phyloP scores from a whole-genome alignment of 2,797 vertebrate species.

The Coracias cyanogaster region DNA sequence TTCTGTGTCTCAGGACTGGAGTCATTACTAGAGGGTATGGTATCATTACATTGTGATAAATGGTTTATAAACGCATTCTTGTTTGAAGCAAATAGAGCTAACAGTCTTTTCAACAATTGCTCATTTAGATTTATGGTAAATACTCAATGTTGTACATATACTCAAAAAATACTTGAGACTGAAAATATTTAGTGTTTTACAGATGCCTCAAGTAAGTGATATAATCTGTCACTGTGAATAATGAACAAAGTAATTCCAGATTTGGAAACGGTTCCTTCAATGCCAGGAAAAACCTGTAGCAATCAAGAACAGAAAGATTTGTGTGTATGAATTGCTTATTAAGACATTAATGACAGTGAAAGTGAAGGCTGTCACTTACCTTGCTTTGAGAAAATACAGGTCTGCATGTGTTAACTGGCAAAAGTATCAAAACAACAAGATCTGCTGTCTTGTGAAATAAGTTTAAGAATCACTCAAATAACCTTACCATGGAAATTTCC shows the following conservation, averaged over 20 bases:
- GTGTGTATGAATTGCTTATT: neutral
- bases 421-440: neutral
- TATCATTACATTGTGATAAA: neutral
- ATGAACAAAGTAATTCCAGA: slow-evolving; percentile 8
- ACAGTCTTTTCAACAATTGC: neutral
- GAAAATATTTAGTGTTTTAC: neutral
- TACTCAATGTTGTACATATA: neutral
- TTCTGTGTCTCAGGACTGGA: neutral
- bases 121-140: neutral
- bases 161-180: neutral
- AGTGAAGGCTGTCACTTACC: neutral
- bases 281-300: neutral
- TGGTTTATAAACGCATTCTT: neutral
- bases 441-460: neutral
- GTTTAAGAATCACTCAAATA: neutral
- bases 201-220: neutral
- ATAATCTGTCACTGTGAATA: neutral
- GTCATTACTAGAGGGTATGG: neutral
- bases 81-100: neutral
- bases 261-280: neutral
- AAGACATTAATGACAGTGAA: neutral
- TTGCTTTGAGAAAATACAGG: neutral
- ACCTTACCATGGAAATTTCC: neutral
- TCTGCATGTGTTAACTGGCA: neutral
- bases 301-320: neutral